Conservation (phyloP, 2,113 vertebrate species). For the Solenodon paradoxus region DNA sequence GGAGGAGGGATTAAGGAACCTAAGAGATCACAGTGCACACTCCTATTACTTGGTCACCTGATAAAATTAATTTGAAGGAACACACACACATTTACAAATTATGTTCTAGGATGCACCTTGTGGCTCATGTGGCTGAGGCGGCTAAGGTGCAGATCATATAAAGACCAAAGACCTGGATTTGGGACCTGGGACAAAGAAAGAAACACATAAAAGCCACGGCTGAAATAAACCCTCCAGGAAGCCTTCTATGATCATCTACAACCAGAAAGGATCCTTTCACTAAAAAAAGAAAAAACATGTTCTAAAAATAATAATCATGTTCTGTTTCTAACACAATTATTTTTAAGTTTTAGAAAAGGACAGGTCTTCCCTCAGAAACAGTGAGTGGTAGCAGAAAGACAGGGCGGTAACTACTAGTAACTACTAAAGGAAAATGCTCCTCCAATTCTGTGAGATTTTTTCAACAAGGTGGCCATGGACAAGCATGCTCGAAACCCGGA, state of each 20-base stretch:
- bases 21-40: background rate
- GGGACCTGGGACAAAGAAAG: too few relatives aligned
- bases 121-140: too few relatives aligned
- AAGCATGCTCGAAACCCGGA: background rate
- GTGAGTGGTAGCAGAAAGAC: background rate
- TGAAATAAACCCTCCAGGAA: too few relatives aligned
- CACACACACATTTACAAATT: background rate
- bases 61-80: constrained; percentile 24
- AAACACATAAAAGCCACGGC: too few relatives aligned
- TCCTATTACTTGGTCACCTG: background rate
- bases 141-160: too few relatives aligned
- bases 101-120: too few relatives aligned
- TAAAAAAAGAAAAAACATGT: too few relatives aligned
- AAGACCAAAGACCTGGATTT: too few relatives aligned
- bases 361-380: background rate
- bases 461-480: background rate
- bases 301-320: too few relatives aligned
- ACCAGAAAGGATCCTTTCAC: too few relatives aligned
- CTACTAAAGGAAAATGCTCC: background rate
- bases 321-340: constrained; percentile 19
- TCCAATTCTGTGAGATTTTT: background rate
- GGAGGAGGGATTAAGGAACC: background rate
- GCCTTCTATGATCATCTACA: too few relatives aligned
- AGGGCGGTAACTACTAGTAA: too few relatives aligned
- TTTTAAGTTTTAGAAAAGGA: background rate